Evolutionary conservation across 2,797 vertebrate species (phyloP).

Genomic region (Clarias platycephalus): DNA sequence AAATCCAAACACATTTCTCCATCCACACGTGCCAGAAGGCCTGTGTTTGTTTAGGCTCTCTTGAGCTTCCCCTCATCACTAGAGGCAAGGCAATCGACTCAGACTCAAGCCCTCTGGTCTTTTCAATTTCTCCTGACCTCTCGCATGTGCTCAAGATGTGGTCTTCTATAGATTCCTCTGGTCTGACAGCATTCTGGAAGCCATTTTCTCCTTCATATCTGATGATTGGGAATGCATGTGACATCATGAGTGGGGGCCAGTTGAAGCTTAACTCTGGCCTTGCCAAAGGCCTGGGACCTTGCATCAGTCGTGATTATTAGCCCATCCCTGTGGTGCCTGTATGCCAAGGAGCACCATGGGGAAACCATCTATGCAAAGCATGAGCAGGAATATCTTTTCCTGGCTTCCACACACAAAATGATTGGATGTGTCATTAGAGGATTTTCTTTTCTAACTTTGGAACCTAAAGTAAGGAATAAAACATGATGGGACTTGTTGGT

Average conservation of each 20-base stretch:
- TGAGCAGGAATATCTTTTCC: slow-evolving; percentile 49
- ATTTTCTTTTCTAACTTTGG: slow-evolving; percentile 9
- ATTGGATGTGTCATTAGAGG: slow-evolving; percentile 33
- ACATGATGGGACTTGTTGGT: not conserved
- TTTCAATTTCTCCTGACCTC: slow-evolving; percentile 70
- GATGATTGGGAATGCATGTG: slow-evolving; percentile 54
- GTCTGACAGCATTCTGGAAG: slow-evolving; percentile 74
- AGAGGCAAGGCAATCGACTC: slow-evolving; percentile 35
- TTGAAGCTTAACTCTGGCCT: slow-evolving; percentile 65
- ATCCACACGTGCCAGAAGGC: slow-evolving; percentile 60
- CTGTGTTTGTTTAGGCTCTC: slow-evolving; percentile 69
- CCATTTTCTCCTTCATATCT: slow-evolving; percentile 73
- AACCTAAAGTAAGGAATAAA: not conserved
- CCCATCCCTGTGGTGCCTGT: slow-evolving; percentile 25
- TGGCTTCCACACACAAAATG: slow-evolving; percentile 18
- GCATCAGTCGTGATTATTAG: slow-evolving; percentile 75
- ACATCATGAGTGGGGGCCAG: slow-evolving; percentile 59
- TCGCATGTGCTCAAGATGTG: slow-evolving; percentile 65
- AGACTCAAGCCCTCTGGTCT: slow-evolving; percentile 53
- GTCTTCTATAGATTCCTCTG: slow-evolving; percentile 60
- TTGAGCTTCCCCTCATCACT: slow-evolving; percentile 57
- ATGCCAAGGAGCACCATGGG: slow-evolving; percentile 56
- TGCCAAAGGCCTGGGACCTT: slow-evolving; percentile 62
- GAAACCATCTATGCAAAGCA: slow-evolving; percentile 57
- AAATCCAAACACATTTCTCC: slow-evolving; percentile 25